Evolutionary conservation across 2,888 invertebrate species (phyloP).

Genomic region (Lagria hirta): DNA sequence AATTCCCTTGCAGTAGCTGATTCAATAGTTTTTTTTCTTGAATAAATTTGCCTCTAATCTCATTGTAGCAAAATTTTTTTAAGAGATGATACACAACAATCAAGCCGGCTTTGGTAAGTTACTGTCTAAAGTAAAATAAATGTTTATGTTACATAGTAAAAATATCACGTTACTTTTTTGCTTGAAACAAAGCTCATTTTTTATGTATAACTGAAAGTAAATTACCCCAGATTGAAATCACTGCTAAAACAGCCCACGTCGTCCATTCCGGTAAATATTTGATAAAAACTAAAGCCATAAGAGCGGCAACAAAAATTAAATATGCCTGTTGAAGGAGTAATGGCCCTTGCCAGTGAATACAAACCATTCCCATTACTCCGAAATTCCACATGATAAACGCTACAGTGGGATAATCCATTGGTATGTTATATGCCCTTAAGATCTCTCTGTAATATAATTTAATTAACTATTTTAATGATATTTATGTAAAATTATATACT

Average conservation of each 20-base stretch:
- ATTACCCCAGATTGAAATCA: conserved; percentile 96
- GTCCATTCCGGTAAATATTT: conserved; percentile 99
- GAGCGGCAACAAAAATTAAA: conserved; percentile 93
- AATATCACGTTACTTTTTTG: no score
- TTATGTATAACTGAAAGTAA: conserved; percentile 1
- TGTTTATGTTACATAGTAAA: no score
- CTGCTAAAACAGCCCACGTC: conserved; percentile 94
- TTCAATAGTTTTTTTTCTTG: no score
- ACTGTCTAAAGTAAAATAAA: no score
- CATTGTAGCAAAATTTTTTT: no score
- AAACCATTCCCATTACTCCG: conserved; percentile 95
- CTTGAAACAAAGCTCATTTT: conserved; percentile 10
- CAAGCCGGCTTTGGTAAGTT: no score
- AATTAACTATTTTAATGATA: conserved; percentile 4
- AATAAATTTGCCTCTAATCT: no score
- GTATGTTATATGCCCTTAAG: conserved; percentile 89
- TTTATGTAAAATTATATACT: conserved; percentile 66
- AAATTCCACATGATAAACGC: conserved; percentile 95
- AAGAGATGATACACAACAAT: no score
- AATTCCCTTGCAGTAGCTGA: no score
- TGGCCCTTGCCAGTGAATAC: conserved; percentile 99
- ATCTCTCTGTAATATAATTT: no score
- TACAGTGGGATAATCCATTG: conserved; percentile 92
- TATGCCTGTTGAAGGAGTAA: conserved; percentile 92
- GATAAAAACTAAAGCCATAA: conserved; percentile 98